These are phyloP conservation scores for Lepas anatifera DNA, from an alignment of 2,888 invertebrate species.

Conservation along the genomic window DNA sequence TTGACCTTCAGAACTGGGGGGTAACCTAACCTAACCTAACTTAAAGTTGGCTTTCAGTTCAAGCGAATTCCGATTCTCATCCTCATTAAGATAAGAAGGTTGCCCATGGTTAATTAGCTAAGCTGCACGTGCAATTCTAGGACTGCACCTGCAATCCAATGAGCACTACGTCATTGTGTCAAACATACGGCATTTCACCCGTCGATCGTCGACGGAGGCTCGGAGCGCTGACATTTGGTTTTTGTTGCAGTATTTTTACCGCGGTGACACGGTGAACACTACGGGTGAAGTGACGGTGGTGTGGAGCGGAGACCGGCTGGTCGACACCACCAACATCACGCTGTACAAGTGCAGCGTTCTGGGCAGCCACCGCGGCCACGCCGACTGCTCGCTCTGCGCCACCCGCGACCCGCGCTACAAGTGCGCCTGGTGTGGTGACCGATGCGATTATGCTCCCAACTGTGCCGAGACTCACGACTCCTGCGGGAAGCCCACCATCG, in stretches of 20 bases:
- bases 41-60: too few relatives aligned
- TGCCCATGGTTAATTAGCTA: too few relatives aligned
- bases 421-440: constrained; percentile 91
- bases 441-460: constrained; percentile 40
- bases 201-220: too few relatives aligned
- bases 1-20: too few relatives aligned
- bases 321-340: constrained; percentile 78
- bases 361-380: constrained; percentile 83
- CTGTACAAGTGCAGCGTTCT: constrained; percentile 92
- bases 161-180: too few relatives aligned
- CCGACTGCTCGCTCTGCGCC: constrained; percentile 92
- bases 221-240: too few relatives aligned
- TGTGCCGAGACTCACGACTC: not conserved
- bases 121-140: too few relatives aligned
- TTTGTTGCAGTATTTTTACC: constrained; percentile 45
- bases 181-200: too few relatives aligned
- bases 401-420: constrained; percentile 73
- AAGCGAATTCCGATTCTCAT: too few relatives aligned
- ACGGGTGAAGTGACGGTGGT: constrained; percentile 40
- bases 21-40: too few relatives aligned
- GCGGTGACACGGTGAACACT: constrained; percentile 71
- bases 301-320: constrained; percentile 87
- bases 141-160: too few relatives aligned
- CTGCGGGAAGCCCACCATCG: not conserved
- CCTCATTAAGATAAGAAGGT: too few relatives aligned